These are phyloP conservation scores for Indicator indicator DNA, from an alignment of 2,113 vertebrate species.

Conservation along the genomic window DNA sequence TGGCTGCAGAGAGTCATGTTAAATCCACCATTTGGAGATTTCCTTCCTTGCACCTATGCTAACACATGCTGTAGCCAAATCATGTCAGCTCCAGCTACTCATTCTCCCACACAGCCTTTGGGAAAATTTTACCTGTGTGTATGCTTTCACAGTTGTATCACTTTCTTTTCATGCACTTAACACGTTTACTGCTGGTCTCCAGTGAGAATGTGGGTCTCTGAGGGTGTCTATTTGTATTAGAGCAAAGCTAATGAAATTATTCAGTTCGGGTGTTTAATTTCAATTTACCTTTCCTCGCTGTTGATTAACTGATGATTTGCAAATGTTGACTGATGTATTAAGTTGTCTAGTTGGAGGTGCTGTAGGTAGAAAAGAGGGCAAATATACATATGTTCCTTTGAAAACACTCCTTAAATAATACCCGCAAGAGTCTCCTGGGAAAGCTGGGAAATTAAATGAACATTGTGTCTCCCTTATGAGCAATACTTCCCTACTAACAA, in stretches of 20 bases:
- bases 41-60: conserved; percentile 77
- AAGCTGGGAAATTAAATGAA: conserved; percentile 44
- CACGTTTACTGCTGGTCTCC: not conserved
- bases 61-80: conserved; percentile 43
- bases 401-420: conserved; percentile 49
- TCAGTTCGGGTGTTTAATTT: not conserved
- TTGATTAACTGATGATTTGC: conserved; percentile 43
- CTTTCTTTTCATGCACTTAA: conserved; percentile 68
- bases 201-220: conserved; percentile 42
- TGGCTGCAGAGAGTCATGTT: conserved; percentile 54
- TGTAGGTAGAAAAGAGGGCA: not conserved
- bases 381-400: not conserved
- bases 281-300: conserved; percentile 9
- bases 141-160: conserved; percentile 30
- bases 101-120: conserved; percentile 55
- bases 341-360: not conserved
- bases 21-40: conserved; percentile 70
- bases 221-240: conserved; percentile 42
- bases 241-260: conserved; percentile 43
- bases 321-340: conserved; percentile 50
- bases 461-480: conserved; percentile 52
- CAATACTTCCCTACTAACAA: conserved; percentile 58
- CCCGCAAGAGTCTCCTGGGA: conserved; percentile 4
- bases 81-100: conserved; percentile 29
- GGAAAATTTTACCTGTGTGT: conserved; percentile 60